These are phyloP conservation scores for Tolmerus cingulatus DNA, from an alignment of 2,888 invertebrate genomes.

Conservation along the genomic window DNA sequence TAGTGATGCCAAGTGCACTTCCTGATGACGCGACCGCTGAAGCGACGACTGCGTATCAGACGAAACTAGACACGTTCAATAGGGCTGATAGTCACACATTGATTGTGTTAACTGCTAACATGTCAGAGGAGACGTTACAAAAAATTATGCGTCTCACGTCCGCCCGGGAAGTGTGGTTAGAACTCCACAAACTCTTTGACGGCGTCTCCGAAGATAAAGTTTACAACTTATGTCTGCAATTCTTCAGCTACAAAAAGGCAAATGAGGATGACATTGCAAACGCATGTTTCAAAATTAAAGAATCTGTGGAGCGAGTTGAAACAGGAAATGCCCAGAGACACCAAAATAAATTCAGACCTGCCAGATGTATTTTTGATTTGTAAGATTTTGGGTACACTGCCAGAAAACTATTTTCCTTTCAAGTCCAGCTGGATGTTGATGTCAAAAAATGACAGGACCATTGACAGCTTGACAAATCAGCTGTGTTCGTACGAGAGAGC, in stretches of 20 bases:
- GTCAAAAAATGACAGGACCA: slow-evolving; percentile 49
- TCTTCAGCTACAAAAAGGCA: slow-evolving; percentile 55
- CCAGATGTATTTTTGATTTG: slow-evolving; percentile 53
- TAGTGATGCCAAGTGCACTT: slow-evolving; percentile 42
- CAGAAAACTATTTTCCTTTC: slow-evolving; percentile 49
- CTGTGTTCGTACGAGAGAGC: slow-evolving; percentile 6
- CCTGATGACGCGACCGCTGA: slow-evolving; percentile 45
- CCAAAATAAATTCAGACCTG: slow-evolving; percentile 50
- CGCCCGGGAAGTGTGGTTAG: slow-evolving; percentile 54
- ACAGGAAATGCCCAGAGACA: slow-evolving; percentile 49
- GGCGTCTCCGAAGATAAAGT: slow-evolving; percentile 55
- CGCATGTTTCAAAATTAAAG: slow-evolving; percentile 53
- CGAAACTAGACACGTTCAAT: slow-evolving; percentile 50
- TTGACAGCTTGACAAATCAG: slow-evolving; percentile 23
- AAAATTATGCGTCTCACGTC: slow-evolving; percentile 57
- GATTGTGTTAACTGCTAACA: slow-evolving; percentile 54
- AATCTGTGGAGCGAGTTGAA: slow-evolving; percentile 53
- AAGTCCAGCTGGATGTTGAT: slow-evolving; percentile 53
- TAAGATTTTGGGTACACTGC: slow-evolving; percentile 52
- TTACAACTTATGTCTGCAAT: slow-evolving; percentile 55
- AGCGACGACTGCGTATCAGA: slow-evolving; percentile 46
- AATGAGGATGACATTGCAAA: slow-evolving; percentile 53
- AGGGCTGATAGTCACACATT: slow-evolving; percentile 58
- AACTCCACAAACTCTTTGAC: slow-evolving; percentile 52
- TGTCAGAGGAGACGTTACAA: slow-evolving; percentile 55